phyloP scores from a whole-genome alignment of 2,797 vertebrate species.

The Cygnus olor region DNA sequence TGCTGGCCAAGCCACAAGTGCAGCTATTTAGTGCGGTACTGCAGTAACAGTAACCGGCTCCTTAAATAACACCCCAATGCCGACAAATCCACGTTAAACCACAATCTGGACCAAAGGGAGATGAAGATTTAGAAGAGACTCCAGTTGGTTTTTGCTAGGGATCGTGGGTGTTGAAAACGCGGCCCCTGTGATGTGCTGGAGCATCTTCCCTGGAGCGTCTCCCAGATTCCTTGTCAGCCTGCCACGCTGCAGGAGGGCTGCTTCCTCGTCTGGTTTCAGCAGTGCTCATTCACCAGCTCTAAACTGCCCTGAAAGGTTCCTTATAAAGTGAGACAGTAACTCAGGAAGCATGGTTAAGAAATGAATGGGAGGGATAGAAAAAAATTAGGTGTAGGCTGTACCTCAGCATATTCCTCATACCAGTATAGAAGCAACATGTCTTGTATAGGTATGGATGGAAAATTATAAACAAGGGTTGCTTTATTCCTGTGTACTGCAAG shows the following conservation, averaged over 20 bases:
- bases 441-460: neutral
- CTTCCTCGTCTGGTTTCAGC: neutral
- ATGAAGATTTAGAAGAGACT: neutral
- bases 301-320: neutral
- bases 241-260: neutral
- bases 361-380: neutral
- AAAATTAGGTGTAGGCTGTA: neutral
- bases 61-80: neutral
- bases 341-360: neutral
- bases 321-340: neutral
- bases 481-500: neutral
- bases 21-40: neutral
- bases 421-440: neutral
- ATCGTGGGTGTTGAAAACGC: neutral
- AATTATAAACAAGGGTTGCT: neutral
- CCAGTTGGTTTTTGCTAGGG: neutral
- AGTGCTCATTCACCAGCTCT: conserved; percentile 15
- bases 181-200: neutral
- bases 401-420: neutral
- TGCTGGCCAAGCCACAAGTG: neutral
- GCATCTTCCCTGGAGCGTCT: conserved; percentile 11
- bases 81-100: neutral
- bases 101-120: neutral
- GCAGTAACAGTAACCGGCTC: neutral
- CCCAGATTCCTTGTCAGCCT: conserved; percentile 24